Conservation (phyloP, 2,113 vertebrate species). For the Psammodynastes pulverulentus region DNA sequence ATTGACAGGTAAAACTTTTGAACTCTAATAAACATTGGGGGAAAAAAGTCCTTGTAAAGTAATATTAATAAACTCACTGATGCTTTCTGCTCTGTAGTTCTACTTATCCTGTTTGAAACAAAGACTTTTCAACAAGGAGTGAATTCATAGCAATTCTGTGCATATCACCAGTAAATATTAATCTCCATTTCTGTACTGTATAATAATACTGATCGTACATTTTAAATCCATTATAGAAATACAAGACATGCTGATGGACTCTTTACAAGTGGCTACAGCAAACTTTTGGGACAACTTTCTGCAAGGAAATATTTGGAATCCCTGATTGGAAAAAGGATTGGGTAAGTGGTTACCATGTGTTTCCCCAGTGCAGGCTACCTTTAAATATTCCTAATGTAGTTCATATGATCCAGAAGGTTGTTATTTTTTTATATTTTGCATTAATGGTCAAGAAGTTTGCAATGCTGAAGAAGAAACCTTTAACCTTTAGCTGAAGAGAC, state of each 20-base stretch:
- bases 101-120: neutral
- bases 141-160: neutral
- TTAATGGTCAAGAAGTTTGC: neutral
- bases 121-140: neutral
- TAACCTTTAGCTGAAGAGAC: neutral
- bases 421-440: neutral
- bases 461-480: neutral
- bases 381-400: neutral
- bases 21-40: neutral
- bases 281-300: conserved; percentile 89
- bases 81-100: neutral
- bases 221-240: conserved; percentile 74
- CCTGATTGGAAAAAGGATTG: conserved; percentile 89
- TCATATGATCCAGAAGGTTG: neutral
- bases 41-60: neutral
- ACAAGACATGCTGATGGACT: conserved; percentile 89
- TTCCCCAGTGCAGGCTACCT: conserved; percentile 31
- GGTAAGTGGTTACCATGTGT: conserved; percentile 67
- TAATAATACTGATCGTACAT: conserved; percentile 28
- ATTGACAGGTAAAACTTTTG: conserved; percentile 71
- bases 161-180: neutral
- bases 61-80: neutral
- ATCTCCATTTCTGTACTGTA: neutral
- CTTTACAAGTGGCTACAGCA: conserved; percentile 91
- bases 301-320: conserved; percentile 91